Base-by-base conservation (phyloP, 1,140 invertebrate genomes). In the Dreissena rostriformis region DNA sequence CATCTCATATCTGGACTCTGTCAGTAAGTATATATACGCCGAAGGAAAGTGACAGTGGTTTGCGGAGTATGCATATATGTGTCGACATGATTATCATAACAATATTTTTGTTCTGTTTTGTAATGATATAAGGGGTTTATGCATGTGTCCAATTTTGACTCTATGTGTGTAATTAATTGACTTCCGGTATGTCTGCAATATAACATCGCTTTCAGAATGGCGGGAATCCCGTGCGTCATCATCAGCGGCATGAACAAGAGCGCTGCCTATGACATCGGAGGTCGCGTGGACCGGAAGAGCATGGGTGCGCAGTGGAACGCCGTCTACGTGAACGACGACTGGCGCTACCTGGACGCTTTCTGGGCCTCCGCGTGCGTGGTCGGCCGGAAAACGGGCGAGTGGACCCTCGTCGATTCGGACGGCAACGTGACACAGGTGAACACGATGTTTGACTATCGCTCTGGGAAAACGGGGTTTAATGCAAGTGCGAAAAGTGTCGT, bases 301-400 rank as follows among this genome's bases (percentile, higher is more conserved):
- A 92, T 92, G 91, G 89, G 88, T 0, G 92, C 92, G 11, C 92
- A 93, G 86, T 93, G 92, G 92, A 93, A 93, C 81, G 92, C 91
- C 14, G 91, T 93, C 0, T 92, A 89, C 70, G 85, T 92, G 4
- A 84, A 87, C 52, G 89, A 86, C n/a, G 89, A 90, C 53, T 93
- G 92, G 92, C 85, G 90, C 8, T 91, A 93, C 65, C 70, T 93
- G 0, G 92, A 93, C 78, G 87, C 88, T 15, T 92, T 92, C 83
- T 93, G 92, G 92, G 92, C 91, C 14, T 90, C 88, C 12, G 87
- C 89, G 6, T 91, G 91, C 76, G 88, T 92, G 1, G 90, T 91
- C 15, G 92, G 91, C 14, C 84, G 90, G 29, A 90, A 89, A 49
- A 85, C 87, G 17, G 87, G 89, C n/a, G 90, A 92, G 68, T 92